Evolutionary conservation across 2,888 invertebrate genomes (phyloP).

Genomic region (Andrena bucephala): DNA sequence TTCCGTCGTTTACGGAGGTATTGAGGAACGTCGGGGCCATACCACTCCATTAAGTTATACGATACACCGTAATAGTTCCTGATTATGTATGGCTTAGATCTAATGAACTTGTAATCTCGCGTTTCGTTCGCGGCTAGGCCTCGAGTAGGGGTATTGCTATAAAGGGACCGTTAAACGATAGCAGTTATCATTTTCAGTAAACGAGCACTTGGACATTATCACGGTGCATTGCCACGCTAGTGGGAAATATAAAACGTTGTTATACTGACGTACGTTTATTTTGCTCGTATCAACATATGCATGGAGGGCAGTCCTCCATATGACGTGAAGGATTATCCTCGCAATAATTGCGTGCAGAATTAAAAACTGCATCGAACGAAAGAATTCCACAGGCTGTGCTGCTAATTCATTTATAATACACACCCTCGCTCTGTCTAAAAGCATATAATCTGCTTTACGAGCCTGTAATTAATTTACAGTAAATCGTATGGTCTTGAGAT

Average conservation of each 20-base stretch:
- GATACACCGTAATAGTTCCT: conserved; percentile 30
- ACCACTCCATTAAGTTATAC: conserved; percentile 47
- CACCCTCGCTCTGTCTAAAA: too few species aligned
- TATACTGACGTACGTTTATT: neutral
- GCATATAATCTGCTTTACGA: too few species aligned
- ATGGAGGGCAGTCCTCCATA: neutral
- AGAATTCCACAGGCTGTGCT: too few species aligned
- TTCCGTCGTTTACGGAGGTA: conserved; percentile 20
- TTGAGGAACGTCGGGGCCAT: conserved; percentile 31
- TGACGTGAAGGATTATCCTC: too few species aligned
- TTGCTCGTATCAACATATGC: neutral
- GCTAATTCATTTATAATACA: too few species aligned
- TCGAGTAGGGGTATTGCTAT: conserved; percentile 34
- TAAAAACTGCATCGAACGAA: too few species aligned
- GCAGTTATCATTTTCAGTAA: conserved; percentile 40
- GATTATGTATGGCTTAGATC: conserved; percentile 42
- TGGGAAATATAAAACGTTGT: conserved; percentile 12
- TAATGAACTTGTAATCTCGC: conserved; percentile 53
- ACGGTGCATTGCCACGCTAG: conserved; percentile 9
- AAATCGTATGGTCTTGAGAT: too few species aligned
- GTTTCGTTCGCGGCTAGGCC: conserved; percentile 16
- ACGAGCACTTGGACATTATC: conserved; percentile 30
- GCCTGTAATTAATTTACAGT: too few species aligned
- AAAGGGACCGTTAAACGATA: conserved; percentile 36
- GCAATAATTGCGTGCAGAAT: too few species aligned